phyloP scores from a whole-genome alignment of 2,113 vertebrate species.

The Vicugna pacos region DNA sequence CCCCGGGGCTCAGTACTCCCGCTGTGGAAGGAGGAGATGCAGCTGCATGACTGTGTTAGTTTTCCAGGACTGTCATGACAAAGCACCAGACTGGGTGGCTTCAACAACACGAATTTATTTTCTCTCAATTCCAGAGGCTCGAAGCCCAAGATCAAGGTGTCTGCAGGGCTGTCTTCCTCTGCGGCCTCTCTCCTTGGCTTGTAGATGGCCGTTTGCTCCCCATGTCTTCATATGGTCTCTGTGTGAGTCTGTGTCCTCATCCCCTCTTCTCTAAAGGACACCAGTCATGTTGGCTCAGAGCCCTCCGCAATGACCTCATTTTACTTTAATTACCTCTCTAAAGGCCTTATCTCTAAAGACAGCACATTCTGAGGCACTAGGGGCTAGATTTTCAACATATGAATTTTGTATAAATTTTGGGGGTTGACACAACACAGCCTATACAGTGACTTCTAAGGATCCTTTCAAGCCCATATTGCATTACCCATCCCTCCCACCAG shows the following conservation, averaged over 20 bases:
- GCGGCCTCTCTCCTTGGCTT: background rate
- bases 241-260: background rate
- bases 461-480: background rate
- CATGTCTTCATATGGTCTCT: accelerated
- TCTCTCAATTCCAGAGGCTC: background rate
- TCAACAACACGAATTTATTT: no score
- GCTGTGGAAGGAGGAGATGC: background rate
- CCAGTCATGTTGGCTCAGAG: background rate
- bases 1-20: background rate
- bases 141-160: background rate
- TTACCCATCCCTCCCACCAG: accelerated
- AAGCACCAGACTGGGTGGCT: background rate
- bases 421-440: background rate
- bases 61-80: background rate
- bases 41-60: accelerated
- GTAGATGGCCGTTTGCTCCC: accelerated
- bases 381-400: background rate
- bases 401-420: no score
- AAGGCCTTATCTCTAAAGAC: background rate
- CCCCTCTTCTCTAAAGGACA: background rate
- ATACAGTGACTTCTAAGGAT: background rate
- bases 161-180: accelerated
- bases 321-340: background rate
- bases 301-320: background rate
- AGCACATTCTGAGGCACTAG: background rate